Base-by-base conservation (phyloP, 2,888 invertebrate genomes). In the Philhelius pedissequus region DNA sequence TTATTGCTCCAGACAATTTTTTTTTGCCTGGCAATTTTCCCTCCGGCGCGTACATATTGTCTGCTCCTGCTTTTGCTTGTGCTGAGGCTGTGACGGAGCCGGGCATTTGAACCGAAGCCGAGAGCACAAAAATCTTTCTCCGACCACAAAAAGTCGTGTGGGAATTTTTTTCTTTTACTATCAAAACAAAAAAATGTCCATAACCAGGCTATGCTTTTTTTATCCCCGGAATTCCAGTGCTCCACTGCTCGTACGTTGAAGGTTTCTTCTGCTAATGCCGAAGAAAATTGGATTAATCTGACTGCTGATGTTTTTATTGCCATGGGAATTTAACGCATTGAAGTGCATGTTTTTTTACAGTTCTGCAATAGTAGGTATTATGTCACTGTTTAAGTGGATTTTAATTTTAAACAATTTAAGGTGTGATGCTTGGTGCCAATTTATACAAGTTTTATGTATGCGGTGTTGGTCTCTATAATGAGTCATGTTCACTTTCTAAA, bases 301-400 rank as follows among this genome's bases (percentile, higher is more conserved):
- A 80, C 84, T 86, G 80, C 62, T 80, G 80, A 86, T 80, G 84
- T 86, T 86, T 86, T 86, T 86, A 86, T 86, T 86, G 84, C 84
- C 84, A 71, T 86, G 84, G 80, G 84, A 86, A 86, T 86, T 86
- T 86, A 84, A 84, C 79, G 79, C 84, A 79, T 84, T 75, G 75
- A 43, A 71, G 79, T 70, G 79, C 48, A 43, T 18, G 50, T 6
- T 38, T 48, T 25, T 83, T 56, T 68, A 11, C 9, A 9, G 20
- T 11, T 15, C 6, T 75, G 32, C 45, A 43, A 45, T 50, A 38
- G 66, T 64, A 40, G 45, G 66, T 64, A 40, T 15, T 68, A 73
- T 83, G 83, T 75, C 74, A 74, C 30, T 64, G 56, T 79, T 78
- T 64, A 70, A 83, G 78, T 77, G 52, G 77, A 73, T 62, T 77